Base-by-base conservation (phyloP, 2,113 vertebrate species). In the Peromyscus maniculatus region DNA sequence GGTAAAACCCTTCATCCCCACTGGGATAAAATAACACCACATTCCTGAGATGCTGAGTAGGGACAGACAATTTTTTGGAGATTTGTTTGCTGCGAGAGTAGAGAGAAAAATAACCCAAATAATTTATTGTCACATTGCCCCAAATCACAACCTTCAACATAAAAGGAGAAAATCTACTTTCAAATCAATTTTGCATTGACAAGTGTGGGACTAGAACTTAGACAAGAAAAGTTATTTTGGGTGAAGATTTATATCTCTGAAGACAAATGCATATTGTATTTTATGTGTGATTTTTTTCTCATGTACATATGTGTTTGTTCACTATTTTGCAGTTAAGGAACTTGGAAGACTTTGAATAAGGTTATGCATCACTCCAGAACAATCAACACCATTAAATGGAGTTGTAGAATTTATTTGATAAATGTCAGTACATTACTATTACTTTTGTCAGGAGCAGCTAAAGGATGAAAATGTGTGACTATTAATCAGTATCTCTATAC, bases 1-100 rank as follows among this genome's bases (percentile, higher is more conserved):
- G 98, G 67, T 88, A 94, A 92, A 97, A 97, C 94, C 82, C 62
- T 77, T 97, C 88, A 97, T 97, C 91, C 79, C 64, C 91, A 92
- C 49, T 87, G 74, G 98, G 98, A 97, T 97, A 97, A 98, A 98
- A 98, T 95, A 98, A 78, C 59, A 96, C 82, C 96, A 74, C 96
- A 98, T 98, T 98, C 98, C 96, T 26, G n/a, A 98, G 89, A 79
- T 88, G 52, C 90, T 67, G 84, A 94, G 66, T 78, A 88, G 91
- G n/a, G 77, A 80, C 78, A 87, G 75, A 62, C 59, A 39, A 26
- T 97, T 95, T 97, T 98, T 97, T 98, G 92, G 93, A 98, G 98
- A 97, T 98, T 97, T 98, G 83, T 93, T 98, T 97, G 49, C 11
- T 72, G 72, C 66, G 91, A 59, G 67, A 93, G 26, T 13, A 52